These are phyloP conservation scores for Cyclargus thomasi DNA, from an alignment of 1,140 invertebrate species.

Conservation along the genomic window DNA sequence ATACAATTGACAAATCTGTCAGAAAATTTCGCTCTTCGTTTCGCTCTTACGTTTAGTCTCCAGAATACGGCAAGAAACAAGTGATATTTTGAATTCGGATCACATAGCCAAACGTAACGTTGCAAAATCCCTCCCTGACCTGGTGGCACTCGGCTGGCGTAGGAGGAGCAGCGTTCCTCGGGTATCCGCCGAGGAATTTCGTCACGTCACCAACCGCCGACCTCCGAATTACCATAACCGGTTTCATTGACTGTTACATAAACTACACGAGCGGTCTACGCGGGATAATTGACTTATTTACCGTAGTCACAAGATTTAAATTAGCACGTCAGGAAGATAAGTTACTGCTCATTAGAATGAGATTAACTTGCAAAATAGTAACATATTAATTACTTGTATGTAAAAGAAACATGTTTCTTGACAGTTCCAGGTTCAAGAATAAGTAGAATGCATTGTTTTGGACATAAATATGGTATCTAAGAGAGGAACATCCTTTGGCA, in stretches of 20 bases:
- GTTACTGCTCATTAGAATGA: background rate
- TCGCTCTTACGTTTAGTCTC: too few species aligned
- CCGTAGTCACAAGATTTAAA: background rate
- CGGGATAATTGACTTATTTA: background rate
- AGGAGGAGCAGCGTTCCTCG: constrained; percentile 1
- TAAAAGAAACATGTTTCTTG: background rate
- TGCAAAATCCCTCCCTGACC: background rate
- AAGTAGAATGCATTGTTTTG: background rate
- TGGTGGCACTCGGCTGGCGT: background rate
- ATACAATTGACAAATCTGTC: background rate
- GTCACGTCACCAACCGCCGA: constrained; percentile 1
- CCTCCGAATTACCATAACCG: constrained; percentile 9
- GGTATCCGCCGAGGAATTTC: background rate
- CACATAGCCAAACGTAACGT: background rate
- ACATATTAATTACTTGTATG: constrained; percentile 1
- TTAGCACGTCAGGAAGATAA: background rate
- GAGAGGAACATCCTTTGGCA: too few species aligned
- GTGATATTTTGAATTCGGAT: background rate
- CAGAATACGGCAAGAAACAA: background rate
- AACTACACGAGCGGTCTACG: background rate
- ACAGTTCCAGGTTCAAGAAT: background rate
- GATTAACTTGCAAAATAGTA: background rate
- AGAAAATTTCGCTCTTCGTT: background rate
- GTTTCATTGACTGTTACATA: constrained; percentile 7
- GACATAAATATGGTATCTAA: too few species aligned